These are phyloP conservation scores for Macrosteles quadrilineatus DNA, from an alignment of 1,140 invertebrate species.

Conservation along the genomic window DNA sequence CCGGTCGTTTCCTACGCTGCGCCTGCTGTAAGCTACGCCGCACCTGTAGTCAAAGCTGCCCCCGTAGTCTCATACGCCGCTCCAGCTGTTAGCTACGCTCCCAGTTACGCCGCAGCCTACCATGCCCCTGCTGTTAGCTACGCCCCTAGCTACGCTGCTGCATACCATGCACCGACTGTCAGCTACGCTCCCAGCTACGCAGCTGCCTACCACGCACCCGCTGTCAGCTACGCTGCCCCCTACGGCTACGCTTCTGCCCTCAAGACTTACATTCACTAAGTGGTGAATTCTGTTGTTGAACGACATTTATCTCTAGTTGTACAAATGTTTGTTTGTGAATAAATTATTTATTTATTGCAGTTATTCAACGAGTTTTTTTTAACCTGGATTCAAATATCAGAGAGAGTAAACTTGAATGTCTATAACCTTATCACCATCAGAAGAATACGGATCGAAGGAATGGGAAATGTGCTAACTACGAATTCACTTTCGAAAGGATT, in stretches of 20 bases:
- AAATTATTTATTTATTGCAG: too few relatives aligned
- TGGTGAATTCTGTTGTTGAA: too few relatives aligned
- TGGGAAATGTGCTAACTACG: too few relatives aligned
- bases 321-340: too few relatives aligned
- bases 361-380: too few relatives aligned
- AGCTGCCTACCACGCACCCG: constrained; percentile 38
- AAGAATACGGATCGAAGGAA: too few relatives aligned
- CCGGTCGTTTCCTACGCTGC: constrained; percentile 43
- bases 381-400: too few relatives aligned
- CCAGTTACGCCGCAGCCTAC: constrained; percentile 33
- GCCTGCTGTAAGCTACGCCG: constrained; percentile 31
- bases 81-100: background rate
- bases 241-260: constrained; percentile 35
- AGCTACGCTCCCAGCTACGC: constrained; percentile 49
- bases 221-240: constrained; percentile 41
- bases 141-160: constrained; percentile 36
- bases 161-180: constrained; percentile 41
- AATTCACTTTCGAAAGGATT: too few relatives aligned
- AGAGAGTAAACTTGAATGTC: too few relatives aligned
- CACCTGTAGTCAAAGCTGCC: constrained; percentile 32
- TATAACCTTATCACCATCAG: too few relatives aligned
- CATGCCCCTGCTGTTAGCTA: background rate
- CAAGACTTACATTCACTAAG: constrained; percentile 8
- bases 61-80: background rate
- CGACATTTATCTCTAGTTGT: too few relatives aligned